A percentile compares a stretch with the other conserved stretches of the same genome.
phyloP scores from a whole-genome alignment of 2,113 vertebrate species.

The Nyctibius bracteatus region DNA sequence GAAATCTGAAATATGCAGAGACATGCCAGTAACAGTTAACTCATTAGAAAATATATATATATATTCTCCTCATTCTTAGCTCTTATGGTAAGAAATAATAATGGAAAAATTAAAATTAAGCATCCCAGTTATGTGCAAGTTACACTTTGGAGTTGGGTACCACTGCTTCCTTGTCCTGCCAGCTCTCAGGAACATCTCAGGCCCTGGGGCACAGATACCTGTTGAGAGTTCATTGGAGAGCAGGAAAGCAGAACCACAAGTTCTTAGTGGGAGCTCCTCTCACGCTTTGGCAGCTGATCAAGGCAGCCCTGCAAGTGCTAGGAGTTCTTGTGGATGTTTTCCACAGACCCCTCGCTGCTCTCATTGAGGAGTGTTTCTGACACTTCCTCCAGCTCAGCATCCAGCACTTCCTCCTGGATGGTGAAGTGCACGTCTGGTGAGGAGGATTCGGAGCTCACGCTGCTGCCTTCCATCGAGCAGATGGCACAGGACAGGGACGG shows the following conservation, averaged over 20 bases:
- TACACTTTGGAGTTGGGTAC: not conserved
- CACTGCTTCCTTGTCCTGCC: not conserved
- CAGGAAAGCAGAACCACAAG: slow-evolving; percentile 32
- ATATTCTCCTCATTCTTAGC: not conserved
- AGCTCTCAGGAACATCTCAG: not conserved
- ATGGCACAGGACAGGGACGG: slow-evolving; percentile 84
- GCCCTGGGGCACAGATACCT: not conserved
- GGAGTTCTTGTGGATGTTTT: slow-evolving; percentile 70
- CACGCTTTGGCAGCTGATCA: not conserved
- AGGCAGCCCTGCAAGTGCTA: slow-evolving; percentile 46
- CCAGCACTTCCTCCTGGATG: slow-evolving; percentile 87
- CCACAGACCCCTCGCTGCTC: slow-evolving; percentile 77
- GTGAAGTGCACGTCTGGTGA: slow-evolving; percentile 85
- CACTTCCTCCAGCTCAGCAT: slow-evolving; percentile 75
- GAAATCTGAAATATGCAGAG: slow-evolving; percentile 21
- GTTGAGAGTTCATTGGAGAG: slow-evolving; percentile 1
- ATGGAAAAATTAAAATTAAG: not conserved
- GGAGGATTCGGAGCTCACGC: slow-evolving; percentile 89
- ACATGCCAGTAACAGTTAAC: slow-evolving; percentile 6
- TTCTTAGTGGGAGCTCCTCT: slow-evolving; percentile 14
- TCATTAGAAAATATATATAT: not conserved
- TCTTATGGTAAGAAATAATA: slow-evolving; percentile 14
- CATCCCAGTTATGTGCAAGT: not conserved
- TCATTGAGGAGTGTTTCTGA: slow-evolving; percentile 68
- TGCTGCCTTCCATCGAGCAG: slow-evolving; percentile 90